Percentiles rank a stretch among this genome's conserved stretches.
Conservation (phyloP, 2,113 vertebrate species). For the Anoura caudifer region DNA sequence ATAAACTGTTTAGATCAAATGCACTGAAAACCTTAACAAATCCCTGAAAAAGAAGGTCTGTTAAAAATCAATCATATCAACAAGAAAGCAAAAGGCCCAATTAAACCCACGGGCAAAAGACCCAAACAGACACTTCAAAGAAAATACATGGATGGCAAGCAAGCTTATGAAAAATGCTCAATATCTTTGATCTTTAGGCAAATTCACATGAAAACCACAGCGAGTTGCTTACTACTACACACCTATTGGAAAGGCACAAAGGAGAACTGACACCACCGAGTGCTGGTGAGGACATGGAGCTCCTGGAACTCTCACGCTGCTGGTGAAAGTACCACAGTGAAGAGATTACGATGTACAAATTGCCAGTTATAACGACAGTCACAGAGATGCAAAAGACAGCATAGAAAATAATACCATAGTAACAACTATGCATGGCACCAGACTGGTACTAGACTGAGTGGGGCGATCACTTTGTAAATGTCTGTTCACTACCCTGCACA, state of each 20-base stretch:
- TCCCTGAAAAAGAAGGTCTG: conserved; percentile 30
- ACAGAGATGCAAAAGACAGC: background rate
- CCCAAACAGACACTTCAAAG: background rate
- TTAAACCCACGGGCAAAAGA: background rate
- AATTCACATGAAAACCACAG: background rate
- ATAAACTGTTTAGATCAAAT: conserved; percentile 42
- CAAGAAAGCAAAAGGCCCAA: conserved; percentile 4
- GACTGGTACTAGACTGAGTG: fast-evolving
- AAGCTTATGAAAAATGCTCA: background rate
- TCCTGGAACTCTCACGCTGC: background rate
- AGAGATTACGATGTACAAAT: background rate
- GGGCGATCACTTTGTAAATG: background rate
- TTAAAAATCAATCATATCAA: conserved; percentile 1
- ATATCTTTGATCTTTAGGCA: background rate
- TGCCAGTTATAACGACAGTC: background rate
- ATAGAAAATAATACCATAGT: background rate
- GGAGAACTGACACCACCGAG: background rate
- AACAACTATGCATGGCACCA: background rate
- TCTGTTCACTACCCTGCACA: background rate
- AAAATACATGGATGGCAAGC: background rate
- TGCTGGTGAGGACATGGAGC: background rate
- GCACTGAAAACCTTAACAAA: conserved; percentile 13
- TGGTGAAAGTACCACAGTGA: background rate
- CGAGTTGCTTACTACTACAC: background rate
- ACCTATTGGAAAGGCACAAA: background rate